Base-by-base conservation (phyloP, 2,797 vertebrate genomes). In the Typhlichthys subterraneus region DNA sequence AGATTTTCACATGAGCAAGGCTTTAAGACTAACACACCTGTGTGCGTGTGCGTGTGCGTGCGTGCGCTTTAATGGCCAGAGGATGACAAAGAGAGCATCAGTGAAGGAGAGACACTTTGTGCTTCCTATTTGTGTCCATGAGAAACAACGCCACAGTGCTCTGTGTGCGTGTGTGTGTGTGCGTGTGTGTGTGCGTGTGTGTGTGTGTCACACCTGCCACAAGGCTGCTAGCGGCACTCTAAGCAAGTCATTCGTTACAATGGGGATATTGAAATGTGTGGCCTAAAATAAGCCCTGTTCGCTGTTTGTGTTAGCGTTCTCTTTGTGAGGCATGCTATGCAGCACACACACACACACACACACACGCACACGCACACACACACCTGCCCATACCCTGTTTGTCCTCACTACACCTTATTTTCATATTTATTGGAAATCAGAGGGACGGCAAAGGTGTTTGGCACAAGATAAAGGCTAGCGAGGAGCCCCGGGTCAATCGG, bases 1-100 rank as follows among this genome's bases (percentile, higher is more conserved):
- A 90, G 90, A 91, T 90, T 93, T 93, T 92, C 92, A 93, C 91
- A 91, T 84, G 82, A 84, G 86, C 53, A 72, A 76, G 69, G 80
- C 85, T 17, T 19, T 11, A 17, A 17, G 11, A 12, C 55, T 38
- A 53, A 23, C 38, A 23, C 19, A 46, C 75, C 72, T 55, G 45
- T 52, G 49, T 42, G 17, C 12, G 80, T 74, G 63, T 67, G 70
- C 67, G 61, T 64, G 77, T 64, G 23, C 45, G 49, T 61, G 4
- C 23, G 51, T 51, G 59, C 54, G 55, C 56, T 72, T 15, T 2
- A 45, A 51, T 66, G 61, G 50, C 33, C 1, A 31, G 46, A 56
- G 42, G 61, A 53, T 14, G 11, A 64, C 65, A 52, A 49, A 54
- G 59, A 69, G 49, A 51, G 49, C 14, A 14, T n/a, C 33, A 14